Evolutionary conservation across 2,888 invertebrate genomes (phyloP), one percentile per base, ranked within the genome.

Genomic region (Drosophila nr. perissopoda): DNA sequence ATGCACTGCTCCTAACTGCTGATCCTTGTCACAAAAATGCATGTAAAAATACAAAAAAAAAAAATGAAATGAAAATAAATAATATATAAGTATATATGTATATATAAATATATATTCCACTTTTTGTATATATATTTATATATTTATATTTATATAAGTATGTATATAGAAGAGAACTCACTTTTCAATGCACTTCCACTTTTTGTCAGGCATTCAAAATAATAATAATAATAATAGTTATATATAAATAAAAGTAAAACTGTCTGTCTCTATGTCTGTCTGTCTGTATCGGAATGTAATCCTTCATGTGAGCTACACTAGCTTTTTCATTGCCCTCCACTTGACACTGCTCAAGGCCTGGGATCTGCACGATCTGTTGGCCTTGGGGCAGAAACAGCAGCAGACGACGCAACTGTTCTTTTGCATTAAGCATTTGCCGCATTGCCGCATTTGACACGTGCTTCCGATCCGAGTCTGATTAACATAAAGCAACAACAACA

Each of bases 401-500:
- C 57, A 58, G 68, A 48, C 62, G 53, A 34, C 42, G 68, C 71
- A 81, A 77, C 77, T 77, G 73, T 72, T 78, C 57, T 72, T 65
- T 64, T 70, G 81, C 81, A 80, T 74, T 75, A 75, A 72, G 78
- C 71, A 63, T 76, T 78, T 81, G 77, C 77, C 75, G 75, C 76
- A 79, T 74, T 72, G 81, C 82, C 80, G 79, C 90, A 90, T 89
- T 90, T 92, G 92, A 92, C 92, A 92, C 92, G 92, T 92, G 92
- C 92, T 92, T 91, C 91, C 92, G 91, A 92, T 89, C 87, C 40
- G 51, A 79, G 74, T 63, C 64, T 68, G 72, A 77, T 78, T 82
- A 81, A 31, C 90, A 85, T 79, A 85, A 87, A 60, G 46, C 48
- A 74, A 70, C 59, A 76, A 75, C 58, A 75, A 81, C 83, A 86